Evolutionary conservation across 2,113 vertebrate genomes (phyloP).

Genomic region (Sialia sialis): DNA sequence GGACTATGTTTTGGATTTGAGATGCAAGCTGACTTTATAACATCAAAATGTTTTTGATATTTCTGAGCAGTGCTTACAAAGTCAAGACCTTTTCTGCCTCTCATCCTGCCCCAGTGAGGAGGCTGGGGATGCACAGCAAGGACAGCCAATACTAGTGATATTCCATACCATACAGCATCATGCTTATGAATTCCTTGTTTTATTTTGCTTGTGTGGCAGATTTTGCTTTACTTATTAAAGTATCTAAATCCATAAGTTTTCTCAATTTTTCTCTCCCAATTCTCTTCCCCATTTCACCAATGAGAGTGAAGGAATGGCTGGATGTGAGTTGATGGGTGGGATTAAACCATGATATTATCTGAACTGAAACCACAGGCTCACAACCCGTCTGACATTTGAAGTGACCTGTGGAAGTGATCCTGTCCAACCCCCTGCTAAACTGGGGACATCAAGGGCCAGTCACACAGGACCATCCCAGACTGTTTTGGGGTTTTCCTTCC

Average conservation of each 20-base stretch:
- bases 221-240: neutral
- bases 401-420: neutral
- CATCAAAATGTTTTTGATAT: neutral
- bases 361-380: neutral
- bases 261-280: neutral
- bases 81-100: neutral
- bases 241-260: neutral
- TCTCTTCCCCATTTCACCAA: neutral
- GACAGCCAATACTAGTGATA: neutral
- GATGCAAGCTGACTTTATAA: neutral
- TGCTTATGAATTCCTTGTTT: neutral
- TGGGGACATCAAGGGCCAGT: neutral
- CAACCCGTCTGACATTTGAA: neutral
- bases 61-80: neutral
- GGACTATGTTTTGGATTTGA: neutral
- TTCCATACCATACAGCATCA: fast-evolving
- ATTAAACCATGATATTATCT: neutral
- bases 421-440: neutral
- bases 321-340: neutral
- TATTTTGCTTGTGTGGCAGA: no score
- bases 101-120: neutral
- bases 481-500: neutral
- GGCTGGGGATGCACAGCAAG: no score
- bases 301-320: neutral
- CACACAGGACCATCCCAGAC: neutral